These are phyloP conservation scores for Helicolenus hilgendorfi DNA, from an alignment of 2,797 vertebrate genomes.

Conservation along the genomic window DNA sequence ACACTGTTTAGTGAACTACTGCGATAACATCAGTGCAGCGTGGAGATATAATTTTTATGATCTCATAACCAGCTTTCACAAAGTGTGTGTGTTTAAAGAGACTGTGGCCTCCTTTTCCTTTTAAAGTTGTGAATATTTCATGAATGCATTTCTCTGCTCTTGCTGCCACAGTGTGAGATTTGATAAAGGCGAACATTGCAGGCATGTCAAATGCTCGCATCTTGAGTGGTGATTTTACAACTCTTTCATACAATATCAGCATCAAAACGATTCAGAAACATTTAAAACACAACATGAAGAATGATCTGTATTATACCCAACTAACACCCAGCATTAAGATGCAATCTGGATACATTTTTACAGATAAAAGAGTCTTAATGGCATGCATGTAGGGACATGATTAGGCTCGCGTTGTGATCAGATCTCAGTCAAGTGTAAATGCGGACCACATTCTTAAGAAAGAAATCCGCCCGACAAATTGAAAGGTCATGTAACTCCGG, in stretches of 20 bases:
- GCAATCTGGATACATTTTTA: not conserved
- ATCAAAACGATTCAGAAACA: not conserved
- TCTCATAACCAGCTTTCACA: not conserved
- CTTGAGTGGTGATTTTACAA: not conserved
- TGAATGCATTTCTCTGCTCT: not conserved
- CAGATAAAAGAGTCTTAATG: not conserved
- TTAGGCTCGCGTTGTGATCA: not conserved
- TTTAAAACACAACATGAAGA: not conserved
- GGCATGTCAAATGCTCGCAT: not conserved
- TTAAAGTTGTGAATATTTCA: slow-evolving; percentile 9
- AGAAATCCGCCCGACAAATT: not conserved
- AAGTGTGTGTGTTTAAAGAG: not conserved
- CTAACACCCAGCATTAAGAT: accelerated
- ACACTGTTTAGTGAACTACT: not conserved
- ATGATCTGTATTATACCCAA: no score
- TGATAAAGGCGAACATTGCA: not conserved
- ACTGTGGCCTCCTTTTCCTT: not conserved
- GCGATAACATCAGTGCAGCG: not conserved
- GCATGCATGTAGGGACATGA: not conserved
- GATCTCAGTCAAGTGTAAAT: not conserved
- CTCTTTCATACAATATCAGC: not conserved
- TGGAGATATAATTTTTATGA: not conserved
- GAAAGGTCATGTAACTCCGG: not conserved
- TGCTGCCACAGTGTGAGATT: not conserved
- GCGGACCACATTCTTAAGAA: not conserved